Conservation (phyloP, 53 echinoderm and acorn worm genomes). For the Actinopyga echinites region DNA sequence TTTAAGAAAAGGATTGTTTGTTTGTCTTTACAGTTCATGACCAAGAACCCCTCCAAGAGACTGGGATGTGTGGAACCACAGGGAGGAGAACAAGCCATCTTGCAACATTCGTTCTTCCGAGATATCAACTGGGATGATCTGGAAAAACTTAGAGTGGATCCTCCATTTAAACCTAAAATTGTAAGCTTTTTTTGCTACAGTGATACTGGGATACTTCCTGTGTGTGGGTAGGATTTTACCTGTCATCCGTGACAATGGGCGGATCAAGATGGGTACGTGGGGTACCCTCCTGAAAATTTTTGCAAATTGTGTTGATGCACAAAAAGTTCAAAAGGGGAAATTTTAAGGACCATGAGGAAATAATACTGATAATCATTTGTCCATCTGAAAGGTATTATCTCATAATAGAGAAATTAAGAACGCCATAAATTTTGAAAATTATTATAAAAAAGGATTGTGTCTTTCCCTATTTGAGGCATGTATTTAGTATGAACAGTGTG, state of each 20-base stretch:
- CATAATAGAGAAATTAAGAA: no score
- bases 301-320: neutral
- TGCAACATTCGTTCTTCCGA: slow-evolving; percentile 89
- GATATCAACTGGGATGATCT: slow-evolving; percentile 92
- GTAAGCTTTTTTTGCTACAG: slow-evolving; percentile 61
- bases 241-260: no score
- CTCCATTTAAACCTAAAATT: slow-evolving; percentile 98
- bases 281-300: neutral
- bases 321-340: no score
- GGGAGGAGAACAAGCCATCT: slow-evolving; percentile 87
- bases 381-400: no score
- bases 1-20: no score
- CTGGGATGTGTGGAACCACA: slow-evolving; percentile 91
- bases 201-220: neutral
- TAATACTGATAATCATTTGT: no score
- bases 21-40: slow-evolving; percentile 81
- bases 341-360: no score
- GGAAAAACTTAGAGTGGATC: slow-evolving; percentile 86
- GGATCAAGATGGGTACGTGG: neutral
- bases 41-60: slow-evolving; percentile 97
- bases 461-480: no score
- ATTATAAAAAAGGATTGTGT: no score
- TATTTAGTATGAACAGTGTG: no score
- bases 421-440: no score
- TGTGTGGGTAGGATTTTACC: neutral